Evolutionary conservation across 2,113 vertebrate species (phyloP).

Genomic region (Pica pica): DNA sequence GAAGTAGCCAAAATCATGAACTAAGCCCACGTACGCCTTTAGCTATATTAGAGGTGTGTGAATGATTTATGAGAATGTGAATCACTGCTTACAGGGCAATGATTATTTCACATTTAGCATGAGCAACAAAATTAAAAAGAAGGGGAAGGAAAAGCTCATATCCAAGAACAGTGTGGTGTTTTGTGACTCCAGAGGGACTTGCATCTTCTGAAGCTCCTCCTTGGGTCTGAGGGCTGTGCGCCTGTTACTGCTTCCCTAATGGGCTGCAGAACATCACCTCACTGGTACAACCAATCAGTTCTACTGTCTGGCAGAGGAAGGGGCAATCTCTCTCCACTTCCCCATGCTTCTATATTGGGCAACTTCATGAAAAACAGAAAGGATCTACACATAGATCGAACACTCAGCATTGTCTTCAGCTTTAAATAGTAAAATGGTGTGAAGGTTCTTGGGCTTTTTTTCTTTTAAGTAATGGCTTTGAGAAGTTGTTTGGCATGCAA

Average conservation of each 20-base stretch:
- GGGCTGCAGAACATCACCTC: not conserved
- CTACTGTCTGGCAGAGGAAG: not conserved
- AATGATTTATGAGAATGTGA: constrained; percentile 2
- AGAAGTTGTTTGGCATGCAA: not conserved
- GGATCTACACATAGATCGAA: not conserved
- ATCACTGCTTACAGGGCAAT: not conserved
- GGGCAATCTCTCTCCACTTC: not conserved
- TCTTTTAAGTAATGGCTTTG: not conserved
- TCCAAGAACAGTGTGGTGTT: rapidly evolving
- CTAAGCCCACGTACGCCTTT: not conserved
- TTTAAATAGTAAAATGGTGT: not conserved
- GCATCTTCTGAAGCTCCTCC: not conserved
- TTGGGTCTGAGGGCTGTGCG: not conserved
- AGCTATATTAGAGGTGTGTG: not conserved
- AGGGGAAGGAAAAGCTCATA: not conserved
- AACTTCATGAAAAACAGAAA: not conserved
- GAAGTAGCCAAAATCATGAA: constrained; percentile 43
- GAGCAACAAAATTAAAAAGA: not conserved
- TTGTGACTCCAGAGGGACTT: not conserved
- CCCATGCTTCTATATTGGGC: rapidly evolving
- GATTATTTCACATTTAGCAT: not conserved
- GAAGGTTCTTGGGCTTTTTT: not conserved
- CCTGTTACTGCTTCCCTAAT: rapidly evolving
- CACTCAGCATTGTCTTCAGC: not conserved
- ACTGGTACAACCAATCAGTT: rapidly evolving